These are phyloP conservation scores for Gobio occitaniae DNA, from an alignment of 2,797 vertebrate genomes.

Conservation along the genomic window DNA sequence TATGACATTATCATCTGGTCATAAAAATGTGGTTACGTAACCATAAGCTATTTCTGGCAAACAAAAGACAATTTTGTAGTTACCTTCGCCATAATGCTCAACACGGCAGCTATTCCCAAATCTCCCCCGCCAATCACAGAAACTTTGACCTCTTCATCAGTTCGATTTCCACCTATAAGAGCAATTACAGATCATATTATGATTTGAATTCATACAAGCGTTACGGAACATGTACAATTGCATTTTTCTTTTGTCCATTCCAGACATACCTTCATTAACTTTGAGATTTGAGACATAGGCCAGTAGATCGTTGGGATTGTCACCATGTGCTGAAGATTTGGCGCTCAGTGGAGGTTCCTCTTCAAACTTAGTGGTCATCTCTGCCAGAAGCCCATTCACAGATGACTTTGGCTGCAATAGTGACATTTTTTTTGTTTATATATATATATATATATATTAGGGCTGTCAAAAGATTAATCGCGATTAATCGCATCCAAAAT, in stretches of 20 bases:
- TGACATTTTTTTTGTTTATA: not conserved
- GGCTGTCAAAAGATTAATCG: no score
- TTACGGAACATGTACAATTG: not conserved
- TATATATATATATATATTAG: not conserved
- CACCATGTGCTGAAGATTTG: constrained; percentile 73
- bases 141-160: constrained; percentile 78
- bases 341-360: constrained; percentile 90
- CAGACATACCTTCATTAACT: constrained; percentile 83
- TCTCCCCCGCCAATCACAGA: constrained; percentile 94
- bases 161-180: constrained; percentile 68
- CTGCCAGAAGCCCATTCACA: constrained; percentile 82
- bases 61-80: not conserved
- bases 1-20: not conserved
- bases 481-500: no score
- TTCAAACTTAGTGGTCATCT: constrained; percentile 94
- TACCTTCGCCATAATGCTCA: constrained; percentile 93
- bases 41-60: not conserved
- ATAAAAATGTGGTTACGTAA: not conserved
- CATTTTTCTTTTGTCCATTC: not conserved
- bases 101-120: constrained; percentile 88
- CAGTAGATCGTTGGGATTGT: constrained; percentile 85
- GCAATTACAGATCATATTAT: constrained; percentile 51
- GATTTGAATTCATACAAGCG: not conserved
- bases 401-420: constrained; percentile 88
- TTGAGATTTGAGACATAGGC: constrained; percentile 83